A percentile compares a stretch with the other conserved stretches of the same genome.
Evolutionary conservation across 2,113 vertebrate genomes (phyloP).

Genomic region (Sorex fumeus): DNA sequence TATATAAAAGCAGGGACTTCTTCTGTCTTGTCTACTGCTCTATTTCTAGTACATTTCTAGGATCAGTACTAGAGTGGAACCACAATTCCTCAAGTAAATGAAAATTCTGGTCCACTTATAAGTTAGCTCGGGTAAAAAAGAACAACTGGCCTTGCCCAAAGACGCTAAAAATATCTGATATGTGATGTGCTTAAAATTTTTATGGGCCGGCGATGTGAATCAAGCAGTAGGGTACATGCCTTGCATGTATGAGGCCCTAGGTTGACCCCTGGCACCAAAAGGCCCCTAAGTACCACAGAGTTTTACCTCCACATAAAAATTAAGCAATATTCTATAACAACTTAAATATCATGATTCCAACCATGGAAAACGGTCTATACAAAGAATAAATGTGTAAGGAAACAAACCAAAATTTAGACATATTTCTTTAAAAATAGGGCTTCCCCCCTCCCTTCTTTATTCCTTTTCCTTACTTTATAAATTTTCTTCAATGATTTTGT

Average conservation of each 20-base stretch:
- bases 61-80: background rate
- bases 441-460: background rate
- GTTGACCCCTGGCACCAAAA: too few species aligned
- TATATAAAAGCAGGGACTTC: background rate
- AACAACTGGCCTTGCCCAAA: background rate
- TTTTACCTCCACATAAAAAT: background rate
- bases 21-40: background rate
- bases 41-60: background rate
- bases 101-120: conserved; percentile 27
- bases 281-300: too few species aligned
- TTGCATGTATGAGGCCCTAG: too few species aligned
- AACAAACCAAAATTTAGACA: background rate
- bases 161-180: background rate
- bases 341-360: conserved; percentile 14
- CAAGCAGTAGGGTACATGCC: too few species aligned
- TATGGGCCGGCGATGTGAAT: too few species aligned
- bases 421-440: background rate
- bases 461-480: background rate
- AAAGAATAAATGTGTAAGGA: background rate
- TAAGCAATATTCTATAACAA: background rate
- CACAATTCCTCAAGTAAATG: background rate
- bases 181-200: background rate
- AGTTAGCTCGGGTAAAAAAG: background rate
- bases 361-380: background rate
- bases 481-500: conserved; percentile 5